Evolutionary conservation across 2,888 invertebrate genomes (phyloP), one percentile per base, ranked within the genome.

Genomic region (Agapetus fuscipes): DNA sequence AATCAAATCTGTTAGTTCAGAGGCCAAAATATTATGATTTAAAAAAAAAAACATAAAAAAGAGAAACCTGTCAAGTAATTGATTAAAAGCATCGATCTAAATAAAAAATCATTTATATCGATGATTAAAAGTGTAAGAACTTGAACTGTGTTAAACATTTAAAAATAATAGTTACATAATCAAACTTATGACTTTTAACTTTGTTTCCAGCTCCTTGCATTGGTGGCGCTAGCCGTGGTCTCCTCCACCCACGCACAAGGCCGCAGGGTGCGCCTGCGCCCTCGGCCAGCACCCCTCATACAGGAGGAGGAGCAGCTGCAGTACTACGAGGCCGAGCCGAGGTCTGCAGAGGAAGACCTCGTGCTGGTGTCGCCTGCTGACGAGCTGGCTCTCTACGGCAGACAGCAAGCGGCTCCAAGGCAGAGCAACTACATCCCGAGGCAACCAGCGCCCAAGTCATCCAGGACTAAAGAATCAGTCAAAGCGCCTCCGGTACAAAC

Each of bases 401-500:
- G 52, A n/a, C 52, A 49, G 33, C 17, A 48, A 7, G 37, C 50
- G 5, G 37, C 50, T n/a, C 36, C 50, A 11, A 48, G 50, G 10
- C 20, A 34, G 27, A 57, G 56, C 28, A 59, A 59, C 41, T 61
- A 60, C 46, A 54, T 62, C 16, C 60, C 45, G 10, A 39, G 42
- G 10, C 38, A 46, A 16, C 26, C 54, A 43, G 60, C 63, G 2
- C 54, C 61, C 34, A 59, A 60, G 17, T 56, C 59, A 10, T 56
- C 65, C 2, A 61, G 72, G 34, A 64, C 65, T 6, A 77, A 76
- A 54, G 78, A 81, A 49, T 62, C 71, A 3, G 56, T 66, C 1
- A 82, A 78, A 57, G 71, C 77, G 33, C 82, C 84, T 2, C 84
- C 84, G 1, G 84, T 87, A 1, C 84, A 85, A 62, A 87, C 87